Evolutionary conservation across 2,113 vertebrate genomes (phyloP), one percentile per base, ranked within the genome.

Genomic region (Oryzias woworae): DNA sequence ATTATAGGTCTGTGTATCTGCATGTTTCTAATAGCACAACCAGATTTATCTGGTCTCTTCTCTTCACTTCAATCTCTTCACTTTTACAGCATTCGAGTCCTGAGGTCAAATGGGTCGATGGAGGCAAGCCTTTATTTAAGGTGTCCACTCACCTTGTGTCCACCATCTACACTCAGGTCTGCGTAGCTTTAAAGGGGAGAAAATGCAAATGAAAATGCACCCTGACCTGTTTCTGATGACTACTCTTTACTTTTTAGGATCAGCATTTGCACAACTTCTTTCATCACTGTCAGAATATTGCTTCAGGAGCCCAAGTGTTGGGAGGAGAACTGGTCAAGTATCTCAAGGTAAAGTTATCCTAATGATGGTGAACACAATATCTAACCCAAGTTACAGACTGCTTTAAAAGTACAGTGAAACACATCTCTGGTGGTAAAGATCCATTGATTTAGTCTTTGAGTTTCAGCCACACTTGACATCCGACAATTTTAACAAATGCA

Each of bases 261-360:
- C 97, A 97, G 73, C 97, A 99, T 87, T 91, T 99, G 83, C 94
- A 99, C 89, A 99, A 99, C 82, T 99, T 99, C 86, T 99, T 99
- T 81, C 92, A 96, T 62, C 96, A 98, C 90, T 98, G 95, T 91
- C 94, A 98, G 84, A 94, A 88, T 89, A 90, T 87, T 0, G 89
- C 92, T 31, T 92, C 93, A 0, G 91, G 90, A 67, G 88, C 92
- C 26, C 94, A 91, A 69, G 88, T 87, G n/a, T 82, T 94, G 44
- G 95, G 94, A 77, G 93, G 88, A 66, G 95, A 97, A 49, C 94
- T 98, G 72, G 94, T 99, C 28, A 99, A 99, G 83, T 99, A 95
- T 81, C 94, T 99, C 60, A 99, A 99, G 96, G 97, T 99, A 94
- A 69, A 28, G 67, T 10, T 57, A 26, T 4, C 7, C 4, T 31